These are phyloP conservation scores for Chymomyza amoena DNA, from an alignment of 2,888 invertebrate genomes.

Conservation along the genomic window DNA sequence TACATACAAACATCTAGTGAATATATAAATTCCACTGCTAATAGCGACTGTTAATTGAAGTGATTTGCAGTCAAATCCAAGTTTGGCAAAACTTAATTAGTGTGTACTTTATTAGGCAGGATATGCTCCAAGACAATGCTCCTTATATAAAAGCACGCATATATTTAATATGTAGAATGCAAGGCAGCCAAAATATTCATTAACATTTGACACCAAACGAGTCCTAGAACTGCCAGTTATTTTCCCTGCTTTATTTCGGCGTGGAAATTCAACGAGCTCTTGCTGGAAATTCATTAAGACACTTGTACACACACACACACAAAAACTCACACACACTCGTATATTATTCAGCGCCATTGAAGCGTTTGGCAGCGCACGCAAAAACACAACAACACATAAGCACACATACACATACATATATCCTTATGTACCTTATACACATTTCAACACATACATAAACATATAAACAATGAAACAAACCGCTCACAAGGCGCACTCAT, in stretches of 20 bases:
- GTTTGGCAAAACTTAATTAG: conserved; percentile 45
- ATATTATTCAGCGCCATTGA: conserved; percentile 20
- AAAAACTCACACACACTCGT: neutral
- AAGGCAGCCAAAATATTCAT: conserved; percentile 23
- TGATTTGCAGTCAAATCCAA: conserved; percentile 40
- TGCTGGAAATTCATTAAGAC: conserved; percentile 63
- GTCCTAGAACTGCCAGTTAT: conserved; percentile 2
- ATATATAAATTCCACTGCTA: neutral
- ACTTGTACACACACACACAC: conserved; percentile 29
- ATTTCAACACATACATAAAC: neutral
- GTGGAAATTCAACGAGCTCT: conserved; percentile 21
- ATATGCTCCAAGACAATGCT: conserved; percentile 20
- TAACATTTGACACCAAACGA: conserved; percentile 43
- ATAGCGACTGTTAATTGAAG: conserved; percentile 37
- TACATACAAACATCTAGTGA: no score
- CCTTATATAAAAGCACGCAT: neutral
- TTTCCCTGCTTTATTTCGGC: conserved; percentile 7
- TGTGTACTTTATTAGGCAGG: neutral
- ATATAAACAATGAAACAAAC: neutral
- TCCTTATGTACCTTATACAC: neutral
- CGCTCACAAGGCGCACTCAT: conserved; percentile 31
- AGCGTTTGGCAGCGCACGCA: conserved; percentile 15
- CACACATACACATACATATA: neutral
- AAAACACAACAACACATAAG: neutral
- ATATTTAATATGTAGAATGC: neutral